A percentile compares a stretch with the other conserved stretches of the same genome.
These are phyloP conservation scores for Hyalella azteca DNA, from an alignment of 2,888 invertebrate genomes.

Conservation along the genomic window DNA sequence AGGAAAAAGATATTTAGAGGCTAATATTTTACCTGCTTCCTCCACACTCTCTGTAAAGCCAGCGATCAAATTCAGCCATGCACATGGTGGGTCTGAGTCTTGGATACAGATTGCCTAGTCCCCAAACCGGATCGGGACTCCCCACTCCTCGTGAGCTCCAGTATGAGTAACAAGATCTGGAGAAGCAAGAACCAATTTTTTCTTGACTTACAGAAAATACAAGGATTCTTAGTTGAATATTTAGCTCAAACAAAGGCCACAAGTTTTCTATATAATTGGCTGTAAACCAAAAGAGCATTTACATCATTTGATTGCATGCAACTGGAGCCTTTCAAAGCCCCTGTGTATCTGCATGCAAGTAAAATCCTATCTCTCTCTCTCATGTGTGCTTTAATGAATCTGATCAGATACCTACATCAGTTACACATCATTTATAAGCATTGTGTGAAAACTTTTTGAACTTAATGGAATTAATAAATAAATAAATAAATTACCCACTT, in stretches of 20 bases:
- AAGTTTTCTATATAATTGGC: neutral
- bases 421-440: no score
- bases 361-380: no score
- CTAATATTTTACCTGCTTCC: constrained; percentile 42
- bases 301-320: neutral
- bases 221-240: neutral
- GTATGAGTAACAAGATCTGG: constrained; percentile 40
- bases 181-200: neutral
- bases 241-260: neutral
- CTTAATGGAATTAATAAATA: no score
- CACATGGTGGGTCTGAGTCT: constrained; percentile 46
- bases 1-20: neutral
- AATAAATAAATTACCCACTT: no score
- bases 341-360: neutral
- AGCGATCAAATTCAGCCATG: constrained; percentile 52
- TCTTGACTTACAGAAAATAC: neutral
- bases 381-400: no score
- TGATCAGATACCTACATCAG: no score
- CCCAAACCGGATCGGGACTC: constrained; percentile 52
- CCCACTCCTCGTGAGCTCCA: constrained; percentile 49
- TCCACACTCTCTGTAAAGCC: constrained; percentile 49
- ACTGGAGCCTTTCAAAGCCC: neutral
- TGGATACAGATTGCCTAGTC: constrained; percentile 52
- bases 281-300: neutral
- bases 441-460: no score